Conservation (phyloP, 2,888 invertebrate species). For the Digitonthophagus gazella region DNA sequence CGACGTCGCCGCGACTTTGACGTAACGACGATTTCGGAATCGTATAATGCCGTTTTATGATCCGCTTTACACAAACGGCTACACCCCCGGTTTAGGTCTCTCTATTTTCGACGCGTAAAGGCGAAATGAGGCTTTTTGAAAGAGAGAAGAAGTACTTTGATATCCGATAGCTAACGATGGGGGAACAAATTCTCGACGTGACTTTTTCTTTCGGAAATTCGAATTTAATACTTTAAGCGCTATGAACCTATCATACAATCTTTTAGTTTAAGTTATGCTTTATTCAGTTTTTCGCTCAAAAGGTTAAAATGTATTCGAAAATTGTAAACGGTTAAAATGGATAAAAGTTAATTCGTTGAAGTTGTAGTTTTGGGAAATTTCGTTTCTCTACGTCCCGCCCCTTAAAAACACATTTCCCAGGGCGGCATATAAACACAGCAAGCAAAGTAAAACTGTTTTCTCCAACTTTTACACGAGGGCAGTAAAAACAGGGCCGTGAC, state of each 20-base stretch:
- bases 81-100: background rate
- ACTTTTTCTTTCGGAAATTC: too few species aligned
- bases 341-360: background rate
- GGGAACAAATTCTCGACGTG: too few species aligned
- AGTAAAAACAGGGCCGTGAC: conserved; percentile 6
- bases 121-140: background rate
- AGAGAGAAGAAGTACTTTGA: background rate
- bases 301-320: too few species aligned
- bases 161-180: background rate
- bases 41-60: background rate
- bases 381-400: background rate
- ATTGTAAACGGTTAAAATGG: too few species aligned
- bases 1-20: background rate
- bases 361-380: background rate
- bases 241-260: too few species aligned
- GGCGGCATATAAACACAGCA: conserved; percentile 38
- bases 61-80: background rate
- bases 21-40: background rate
- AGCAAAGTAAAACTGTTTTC: conserved; percentile 11
- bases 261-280: too few species aligned
- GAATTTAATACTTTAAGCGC: too few species aligned
- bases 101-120: background rate
- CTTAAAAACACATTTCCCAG: conserved; percentile 21
- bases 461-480: conserved; percentile 9
- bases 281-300: too few species aligned